These are phyloP conservation scores for Drosophila suzukii DNA, from an alignment of 1,140 invertebrate genomes.

Conservation along the genomic window DNA sequence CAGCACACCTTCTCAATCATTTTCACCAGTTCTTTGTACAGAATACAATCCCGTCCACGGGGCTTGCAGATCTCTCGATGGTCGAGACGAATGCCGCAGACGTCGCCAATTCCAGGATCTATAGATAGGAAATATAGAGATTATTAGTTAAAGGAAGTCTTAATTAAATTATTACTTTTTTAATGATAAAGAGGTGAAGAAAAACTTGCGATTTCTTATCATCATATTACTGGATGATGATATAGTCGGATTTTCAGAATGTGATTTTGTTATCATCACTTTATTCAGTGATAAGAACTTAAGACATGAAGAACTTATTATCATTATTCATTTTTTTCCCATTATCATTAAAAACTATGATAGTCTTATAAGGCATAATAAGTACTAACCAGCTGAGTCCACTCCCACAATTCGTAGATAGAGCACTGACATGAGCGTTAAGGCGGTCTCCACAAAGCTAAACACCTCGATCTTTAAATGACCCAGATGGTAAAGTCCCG, in stretches of 20 bases:
- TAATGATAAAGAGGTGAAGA: not conserved
- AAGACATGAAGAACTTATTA: no score
- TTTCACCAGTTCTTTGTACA: conserved; percentile 88
- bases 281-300: not conserved
- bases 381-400: conserved; percentile 87
- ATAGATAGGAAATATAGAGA: not conserved
- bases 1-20: conserved; percentile 85
- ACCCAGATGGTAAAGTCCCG: conserved; percentile 85
- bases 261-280: not conserved
- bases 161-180: not conserved
- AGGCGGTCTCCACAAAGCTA: conserved; percentile 88
- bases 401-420: conserved; percentile 89
- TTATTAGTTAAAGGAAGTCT: not conserved
- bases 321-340: no score
- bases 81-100: conserved; percentile 88
- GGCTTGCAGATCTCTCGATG: conserved; percentile 91
- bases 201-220: no score
- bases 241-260: not conserved
- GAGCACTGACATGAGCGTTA: conserved; percentile 88
- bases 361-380: no score
- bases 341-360: no score
- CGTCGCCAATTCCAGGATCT: conserved; percentile 89
- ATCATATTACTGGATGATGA: not conserved
- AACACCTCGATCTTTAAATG: conserved; percentile 86
- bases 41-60: conserved; percentile 87